phyloP scores from a whole-genome alignment of 2,888 invertebrate species.

The Hirtodrosophila cameraria region DNA sequence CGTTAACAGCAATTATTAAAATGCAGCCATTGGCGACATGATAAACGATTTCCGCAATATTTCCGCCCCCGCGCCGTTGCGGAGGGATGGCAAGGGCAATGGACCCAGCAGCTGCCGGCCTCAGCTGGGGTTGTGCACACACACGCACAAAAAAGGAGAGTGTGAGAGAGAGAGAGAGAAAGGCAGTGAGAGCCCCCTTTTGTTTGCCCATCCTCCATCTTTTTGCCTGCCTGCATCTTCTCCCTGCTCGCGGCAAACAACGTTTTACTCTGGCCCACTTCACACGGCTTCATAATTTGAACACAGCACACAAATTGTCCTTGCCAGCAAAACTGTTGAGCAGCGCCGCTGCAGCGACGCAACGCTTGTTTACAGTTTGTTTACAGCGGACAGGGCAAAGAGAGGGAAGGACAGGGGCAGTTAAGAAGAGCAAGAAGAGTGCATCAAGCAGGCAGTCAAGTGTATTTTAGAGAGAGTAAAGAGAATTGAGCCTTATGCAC shows the following conservation, averaged over 20 bases:
- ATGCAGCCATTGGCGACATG: conserved; percentile 79
- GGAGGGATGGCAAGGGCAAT: conserved; percentile 52
- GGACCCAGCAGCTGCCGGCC: conserved; percentile 50
- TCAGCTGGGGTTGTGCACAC: conserved; percentile 38
- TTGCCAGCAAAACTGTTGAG: conserved; percentile 39
- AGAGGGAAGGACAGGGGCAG: conserved; percentile 1
- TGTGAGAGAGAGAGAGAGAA: neutral
- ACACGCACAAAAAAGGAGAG: neutral
- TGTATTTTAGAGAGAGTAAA: neutral
- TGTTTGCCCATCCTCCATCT: conserved; percentile 11
- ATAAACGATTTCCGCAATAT: conserved; percentile 80
- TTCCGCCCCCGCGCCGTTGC: conserved; percentile 47
- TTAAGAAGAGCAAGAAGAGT: conserved; percentile 2
- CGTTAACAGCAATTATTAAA: conserved; percentile 73
- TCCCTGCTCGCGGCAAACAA: conserved; percentile 27
- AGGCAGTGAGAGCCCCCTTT: conserved; percentile 2
- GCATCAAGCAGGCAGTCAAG: conserved; percentile 7
- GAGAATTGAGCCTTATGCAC: conserved; percentile 3
- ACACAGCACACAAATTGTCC: conserved; percentile 63
- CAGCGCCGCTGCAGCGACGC: conserved; percentile 5
- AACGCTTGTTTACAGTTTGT: conserved; percentile 54
- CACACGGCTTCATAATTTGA: conserved; percentile 59
- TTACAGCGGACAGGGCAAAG: conserved; percentile 10
- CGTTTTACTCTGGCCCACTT: conserved; percentile 59
- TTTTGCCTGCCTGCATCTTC: neutral